phyloP scores from a whole-genome alignment of 2,888 invertebrate species.

The Lucinisca nassula region DNA sequence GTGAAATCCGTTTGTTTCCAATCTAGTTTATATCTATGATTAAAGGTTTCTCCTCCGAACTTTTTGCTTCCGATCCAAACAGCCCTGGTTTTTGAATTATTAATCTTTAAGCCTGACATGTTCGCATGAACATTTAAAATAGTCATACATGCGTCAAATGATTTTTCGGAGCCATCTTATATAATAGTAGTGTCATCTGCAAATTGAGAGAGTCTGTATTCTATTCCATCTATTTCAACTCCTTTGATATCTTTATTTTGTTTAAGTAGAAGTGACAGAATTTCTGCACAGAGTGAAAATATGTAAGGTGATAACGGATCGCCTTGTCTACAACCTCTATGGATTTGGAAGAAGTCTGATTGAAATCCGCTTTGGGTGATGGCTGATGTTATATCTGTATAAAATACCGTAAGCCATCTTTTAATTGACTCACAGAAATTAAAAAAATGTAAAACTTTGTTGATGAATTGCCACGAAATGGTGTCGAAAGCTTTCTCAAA shows the following conservation, averaged over 20 bases:
- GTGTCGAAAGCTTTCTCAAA: conserved; percentile 8
- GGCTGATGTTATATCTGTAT: not conserved
- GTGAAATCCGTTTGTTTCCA: not conserved
- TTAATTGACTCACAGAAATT: conserved; percentile 7
- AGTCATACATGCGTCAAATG: not conserved
- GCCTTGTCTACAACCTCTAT: not conserved
- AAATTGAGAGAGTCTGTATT: not conserved
- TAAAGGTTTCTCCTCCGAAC: not conserved
- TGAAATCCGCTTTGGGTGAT: too few relatives aligned
- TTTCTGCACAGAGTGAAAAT: not conserved
- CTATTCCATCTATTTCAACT: not conserved
- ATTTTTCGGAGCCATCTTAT: not conserved
- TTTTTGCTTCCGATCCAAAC: not conserved
- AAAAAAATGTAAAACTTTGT: not conserved
- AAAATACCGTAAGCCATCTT: not conserved
- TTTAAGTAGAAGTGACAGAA: not conserved
- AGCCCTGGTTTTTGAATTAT: not conserved
- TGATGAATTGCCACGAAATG: conserved; percentile 4
- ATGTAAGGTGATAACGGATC: not conserved
- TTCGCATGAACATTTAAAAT: not conserved
- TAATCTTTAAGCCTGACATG: not conserved
- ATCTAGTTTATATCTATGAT: not conserved
- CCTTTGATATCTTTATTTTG: not conserved
- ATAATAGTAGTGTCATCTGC: not conserved
- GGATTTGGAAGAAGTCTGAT: not conserved